Evolutionary conservation across 2,113 vertebrate species (phyloP).

Genomic region (Monarcha castaneiventris): DNA sequence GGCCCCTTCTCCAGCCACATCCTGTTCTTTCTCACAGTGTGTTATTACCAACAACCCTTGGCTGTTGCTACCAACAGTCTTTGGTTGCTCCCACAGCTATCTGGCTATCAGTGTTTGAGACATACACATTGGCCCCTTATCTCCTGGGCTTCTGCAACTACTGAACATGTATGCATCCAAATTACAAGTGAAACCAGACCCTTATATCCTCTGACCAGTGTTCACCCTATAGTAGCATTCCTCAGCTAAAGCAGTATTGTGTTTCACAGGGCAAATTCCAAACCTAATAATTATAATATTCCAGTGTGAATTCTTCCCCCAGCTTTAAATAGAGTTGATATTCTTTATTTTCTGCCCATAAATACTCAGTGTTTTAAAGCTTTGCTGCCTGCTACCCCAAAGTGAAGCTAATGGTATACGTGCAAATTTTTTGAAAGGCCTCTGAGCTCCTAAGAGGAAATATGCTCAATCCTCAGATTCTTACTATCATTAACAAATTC

Average conservation of each 20-base stretch:
- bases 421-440: background rate
- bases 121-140: background rate
- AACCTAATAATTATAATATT: background rate
- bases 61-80: background rate
- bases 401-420: background rate
- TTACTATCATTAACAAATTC: background rate
- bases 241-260: background rate
- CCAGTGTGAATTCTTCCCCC: background rate
- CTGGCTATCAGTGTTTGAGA: background rate
- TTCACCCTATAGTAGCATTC: background rate
- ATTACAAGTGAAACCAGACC: background rate
- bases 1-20: background rate
- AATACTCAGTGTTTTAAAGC: background rate
- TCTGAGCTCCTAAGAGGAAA: background rate
- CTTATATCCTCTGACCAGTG: background rate
- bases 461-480: background rate
- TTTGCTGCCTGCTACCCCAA: background rate
- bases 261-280: background rate
- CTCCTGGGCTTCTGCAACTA: background rate
- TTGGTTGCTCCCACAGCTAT: background rate
- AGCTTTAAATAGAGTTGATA: background rate
- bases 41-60: background rate
- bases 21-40: background rate
- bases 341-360: background rate
- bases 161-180: rapidly evolving